A percentile compares a stretch with the other conserved stretches of the same genome.
Conservation (phyloP, 2,888 invertebrate species). For the Eupithecia pulchellata region DNA sequence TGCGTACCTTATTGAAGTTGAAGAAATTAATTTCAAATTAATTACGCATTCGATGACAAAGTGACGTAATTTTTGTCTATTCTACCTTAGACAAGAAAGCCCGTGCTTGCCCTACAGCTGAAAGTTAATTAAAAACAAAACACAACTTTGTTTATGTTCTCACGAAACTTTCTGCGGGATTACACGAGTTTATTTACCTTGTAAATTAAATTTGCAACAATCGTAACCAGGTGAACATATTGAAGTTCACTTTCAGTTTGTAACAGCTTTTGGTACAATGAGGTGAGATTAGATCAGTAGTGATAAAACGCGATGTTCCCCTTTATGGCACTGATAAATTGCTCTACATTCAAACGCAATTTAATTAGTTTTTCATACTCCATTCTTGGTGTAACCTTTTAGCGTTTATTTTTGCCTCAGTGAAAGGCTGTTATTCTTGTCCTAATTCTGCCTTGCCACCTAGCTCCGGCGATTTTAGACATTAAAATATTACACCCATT, state of each 20-base stretch:
- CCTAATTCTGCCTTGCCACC: not conserved
- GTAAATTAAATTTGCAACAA: constrained; percentile 27
- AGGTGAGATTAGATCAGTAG: not conserved
- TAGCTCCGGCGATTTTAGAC: not conserved
- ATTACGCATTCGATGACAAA: too few relatives aligned
- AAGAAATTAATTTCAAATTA: too few relatives aligned
- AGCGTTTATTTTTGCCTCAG: too few relatives aligned
- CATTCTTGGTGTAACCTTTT: not conserved
- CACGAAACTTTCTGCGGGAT: constrained; percentile 23
- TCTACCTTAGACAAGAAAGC: too few relatives aligned
- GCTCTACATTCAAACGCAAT: not conserved
- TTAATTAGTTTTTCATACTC: not conserved
- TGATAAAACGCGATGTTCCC: not conserved
- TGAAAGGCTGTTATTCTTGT: not conserved
- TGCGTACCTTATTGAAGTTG: too few relatives aligned
- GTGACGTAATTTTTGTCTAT: too few relatives aligned
- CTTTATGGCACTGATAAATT: not conserved
- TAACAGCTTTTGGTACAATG: not conserved
- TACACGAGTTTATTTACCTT: constrained; percentile 24
- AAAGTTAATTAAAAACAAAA: constrained; percentile 43
- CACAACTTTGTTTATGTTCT: constrained; percentile 34
- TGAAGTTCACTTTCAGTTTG: not conserved
- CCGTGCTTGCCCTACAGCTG: too few relatives aligned
- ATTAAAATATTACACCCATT: too few relatives aligned
- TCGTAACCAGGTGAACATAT: constrained; percentile 17